phyloP scores from a whole-genome alignment of 2,113 vertebrate genomes.

The Mastomys natalensis region DNA sequence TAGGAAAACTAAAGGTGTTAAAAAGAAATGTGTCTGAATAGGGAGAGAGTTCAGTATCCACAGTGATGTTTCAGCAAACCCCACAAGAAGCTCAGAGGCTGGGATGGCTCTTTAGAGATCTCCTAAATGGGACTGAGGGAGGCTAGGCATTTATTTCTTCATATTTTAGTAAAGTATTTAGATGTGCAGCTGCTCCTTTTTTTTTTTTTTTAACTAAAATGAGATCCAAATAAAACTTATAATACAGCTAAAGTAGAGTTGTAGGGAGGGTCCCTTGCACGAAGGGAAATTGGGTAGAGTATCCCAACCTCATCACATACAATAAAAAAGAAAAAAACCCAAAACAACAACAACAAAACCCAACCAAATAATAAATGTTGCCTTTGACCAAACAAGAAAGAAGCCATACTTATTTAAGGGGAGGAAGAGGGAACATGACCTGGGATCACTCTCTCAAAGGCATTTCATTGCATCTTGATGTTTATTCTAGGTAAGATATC shows the following conservation, averaged over 20 bases:
- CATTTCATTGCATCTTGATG: not conserved
- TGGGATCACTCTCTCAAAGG: not conserved
- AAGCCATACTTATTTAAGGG: slow-evolving; percentile 8
- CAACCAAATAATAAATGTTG: not conserved
- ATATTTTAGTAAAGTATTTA: not conserved
- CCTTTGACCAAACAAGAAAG: not conserved
- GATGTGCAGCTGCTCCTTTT: slow-evolving; percentile 2
- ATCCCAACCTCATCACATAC: not conserved
- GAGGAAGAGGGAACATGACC: not conserved
- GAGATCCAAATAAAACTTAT: not conserved
- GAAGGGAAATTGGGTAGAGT: not conserved
- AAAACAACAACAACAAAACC: not conserved
- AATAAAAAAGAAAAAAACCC: not conserved
- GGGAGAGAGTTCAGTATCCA: not conserved
- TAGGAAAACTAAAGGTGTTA: not conserved
- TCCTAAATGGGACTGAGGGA: not conserved
- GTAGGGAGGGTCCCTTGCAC: not conserved
- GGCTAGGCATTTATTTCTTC: not conserved
- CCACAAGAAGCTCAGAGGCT: not conserved
- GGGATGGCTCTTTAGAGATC: not conserved
- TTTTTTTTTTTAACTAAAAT: slow-evolving; percentile 32
- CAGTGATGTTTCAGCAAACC: not conserved
- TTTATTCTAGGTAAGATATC: slow-evolving; percentile 14
- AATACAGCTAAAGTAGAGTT: not conserved
- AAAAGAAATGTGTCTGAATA: not conserved